A percentile compares a stretch with the other conserved stretches of the same genome.
Evolutionary conservation across 2,113 vertebrate species (phyloP).

Genomic region (Vimba vimba): DNA sequence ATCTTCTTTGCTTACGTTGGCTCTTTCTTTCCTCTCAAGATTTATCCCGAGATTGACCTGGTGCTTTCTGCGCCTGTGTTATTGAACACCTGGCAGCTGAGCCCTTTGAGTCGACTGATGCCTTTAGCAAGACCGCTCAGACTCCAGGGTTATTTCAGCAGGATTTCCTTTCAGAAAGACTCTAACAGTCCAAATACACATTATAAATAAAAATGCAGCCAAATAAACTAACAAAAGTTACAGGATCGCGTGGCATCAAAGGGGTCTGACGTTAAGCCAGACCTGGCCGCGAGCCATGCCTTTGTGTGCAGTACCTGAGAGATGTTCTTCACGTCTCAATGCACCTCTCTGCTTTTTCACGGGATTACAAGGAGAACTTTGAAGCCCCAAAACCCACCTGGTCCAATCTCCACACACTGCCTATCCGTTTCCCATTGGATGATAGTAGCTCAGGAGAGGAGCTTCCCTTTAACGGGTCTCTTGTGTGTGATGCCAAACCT

Average conservation of each 20-base stretch:
- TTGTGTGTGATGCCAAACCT: constrained; percentile 72
- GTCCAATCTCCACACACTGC: constrained; percentile 67
- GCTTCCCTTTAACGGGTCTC: constrained; percentile 66
- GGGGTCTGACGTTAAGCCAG: constrained; percentile 70
- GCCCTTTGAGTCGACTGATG: constrained; percentile 75
- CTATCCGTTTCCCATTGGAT: constrained; percentile 70
- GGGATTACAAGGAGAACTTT: constrained; percentile 77
- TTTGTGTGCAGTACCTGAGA: constrained; percentile 74
- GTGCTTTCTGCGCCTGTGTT: constrained; percentile 68
- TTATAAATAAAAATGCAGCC: constrained; percentile 77
- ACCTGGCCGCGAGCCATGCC: constrained; percentile 70
- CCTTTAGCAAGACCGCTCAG: constrained; percentile 69
- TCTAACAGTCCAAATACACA: constrained; percentile 73
- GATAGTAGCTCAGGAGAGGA: constrained; percentile 69
- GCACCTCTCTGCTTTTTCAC: constrained; percentile 62
- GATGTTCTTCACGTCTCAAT: constrained; percentile 77
- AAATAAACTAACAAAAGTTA: constrained; percentile 79
- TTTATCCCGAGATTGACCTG: constrained; percentile 71
- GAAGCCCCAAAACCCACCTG: constrained; percentile 77
- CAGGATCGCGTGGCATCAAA: constrained; percentile 75
- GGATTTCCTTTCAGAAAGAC: constrained; percentile 73
- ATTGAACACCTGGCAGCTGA: constrained; percentile 72
- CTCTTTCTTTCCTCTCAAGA: constrained; percentile 59
- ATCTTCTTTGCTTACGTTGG: constrained; percentile 58
- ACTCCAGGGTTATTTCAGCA: constrained; percentile 76